Evolutionary conservation across 1,140 invertebrate genomes (phyloP).

Genomic region (Drosophila ambigua): DNA sequence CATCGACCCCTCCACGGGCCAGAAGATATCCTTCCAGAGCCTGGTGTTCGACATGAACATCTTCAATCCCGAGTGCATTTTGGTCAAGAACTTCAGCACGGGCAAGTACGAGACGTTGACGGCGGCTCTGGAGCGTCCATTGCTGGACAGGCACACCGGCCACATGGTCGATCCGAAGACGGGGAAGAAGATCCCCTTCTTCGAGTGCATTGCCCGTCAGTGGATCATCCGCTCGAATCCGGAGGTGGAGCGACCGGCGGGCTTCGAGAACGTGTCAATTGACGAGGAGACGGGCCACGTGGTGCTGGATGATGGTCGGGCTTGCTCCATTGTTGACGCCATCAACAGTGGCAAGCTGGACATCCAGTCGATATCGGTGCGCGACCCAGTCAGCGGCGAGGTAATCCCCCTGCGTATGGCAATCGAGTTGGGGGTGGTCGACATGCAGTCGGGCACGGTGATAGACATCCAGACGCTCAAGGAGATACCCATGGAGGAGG

Average conservation of each 20-base stretch:
- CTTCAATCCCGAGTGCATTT: slow-evolving; percentile 90
- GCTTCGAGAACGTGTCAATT: slow-evolving; percentile 71
- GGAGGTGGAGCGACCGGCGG: slow-evolving; percentile 84
- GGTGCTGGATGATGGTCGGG: slow-evolving; percentile 85
- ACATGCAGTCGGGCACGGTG: slow-evolving; percentile 89
- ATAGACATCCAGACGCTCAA: slow-evolving; percentile 88
- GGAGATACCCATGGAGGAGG: slow-evolving; percentile 88
- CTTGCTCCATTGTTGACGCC: slow-evolving; percentile 87
- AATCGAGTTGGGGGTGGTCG: slow-evolving; percentile 90
- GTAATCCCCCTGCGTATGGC: slow-evolving; percentile 89
- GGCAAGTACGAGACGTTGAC: slow-evolving; percentile 89
- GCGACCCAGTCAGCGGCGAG: slow-evolving; percentile 89
- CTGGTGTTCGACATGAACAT: slow-evolving; percentile 90
- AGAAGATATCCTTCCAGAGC: slow-evolving; percentile 90
- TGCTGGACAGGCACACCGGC: slow-evolving; percentile 91
- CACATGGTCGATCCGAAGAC: slow-evolving; percentile 93
- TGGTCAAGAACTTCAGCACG: slow-evolving; percentile 90
- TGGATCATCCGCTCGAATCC: slow-evolving; percentile 88
- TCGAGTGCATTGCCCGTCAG: slow-evolving; percentile 91
- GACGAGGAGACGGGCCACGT: slow-evolving; percentile 70
- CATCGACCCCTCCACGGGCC: slow-evolving; percentile 90
- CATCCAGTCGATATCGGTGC: slow-evolving; percentile 89
- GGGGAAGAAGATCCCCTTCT: slow-evolving; percentile 91
- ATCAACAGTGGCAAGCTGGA: slow-evolving; percentile 90
- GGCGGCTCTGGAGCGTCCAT: slow-evolving; percentile 89